These are phyloP conservation scores for Agriotes lineatus DNA, from an alignment of 2,888 invertebrate species.

Conservation along the genomic window DNA sequence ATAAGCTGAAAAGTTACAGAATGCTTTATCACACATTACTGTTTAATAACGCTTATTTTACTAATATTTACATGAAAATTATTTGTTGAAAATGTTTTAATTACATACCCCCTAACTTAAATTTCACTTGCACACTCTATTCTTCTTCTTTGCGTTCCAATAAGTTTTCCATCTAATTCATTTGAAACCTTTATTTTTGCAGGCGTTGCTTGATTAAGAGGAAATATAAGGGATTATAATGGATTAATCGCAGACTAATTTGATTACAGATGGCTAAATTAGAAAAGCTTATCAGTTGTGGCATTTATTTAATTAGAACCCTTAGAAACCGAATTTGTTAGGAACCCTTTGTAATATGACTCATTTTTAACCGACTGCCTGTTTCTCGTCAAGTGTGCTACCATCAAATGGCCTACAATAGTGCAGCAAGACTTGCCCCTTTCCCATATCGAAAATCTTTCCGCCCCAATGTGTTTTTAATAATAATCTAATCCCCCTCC, in stretches of 20 bases:
- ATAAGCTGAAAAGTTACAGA: no score
- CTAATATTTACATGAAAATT: no score
- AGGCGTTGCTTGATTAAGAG: no score
- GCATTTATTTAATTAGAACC: conserved; percentile 42
- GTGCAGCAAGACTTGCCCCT: conserved; percentile 29
- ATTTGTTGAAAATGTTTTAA: no score
- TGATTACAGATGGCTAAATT: conserved; percentile 37
- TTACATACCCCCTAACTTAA: no score
- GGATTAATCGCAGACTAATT: conserved; percentile 23
- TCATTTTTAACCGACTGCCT: conserved; percentile 47
- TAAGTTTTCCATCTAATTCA: no score
- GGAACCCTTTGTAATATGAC: conserved; percentile 48
- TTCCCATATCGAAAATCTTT: conserved; percentile 53
- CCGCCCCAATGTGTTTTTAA: conserved; percentile 58
- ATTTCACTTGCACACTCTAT: no score
- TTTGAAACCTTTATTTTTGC: no score
- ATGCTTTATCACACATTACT: no score
- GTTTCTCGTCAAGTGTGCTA: conserved; percentile 50
- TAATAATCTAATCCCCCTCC: conserved; percentile 57
- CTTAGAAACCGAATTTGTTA: conserved; percentile 17
- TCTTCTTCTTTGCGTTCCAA: no score
- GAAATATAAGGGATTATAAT: background rate
- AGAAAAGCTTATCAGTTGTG: conserved; percentile 34
- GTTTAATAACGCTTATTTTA: no score
- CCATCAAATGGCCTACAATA: conserved; percentile 26